Evolutionary conservation across 1,140 invertebrate species (phyloP).

Genomic region (Yoshiicerus persimilis): DNA sequence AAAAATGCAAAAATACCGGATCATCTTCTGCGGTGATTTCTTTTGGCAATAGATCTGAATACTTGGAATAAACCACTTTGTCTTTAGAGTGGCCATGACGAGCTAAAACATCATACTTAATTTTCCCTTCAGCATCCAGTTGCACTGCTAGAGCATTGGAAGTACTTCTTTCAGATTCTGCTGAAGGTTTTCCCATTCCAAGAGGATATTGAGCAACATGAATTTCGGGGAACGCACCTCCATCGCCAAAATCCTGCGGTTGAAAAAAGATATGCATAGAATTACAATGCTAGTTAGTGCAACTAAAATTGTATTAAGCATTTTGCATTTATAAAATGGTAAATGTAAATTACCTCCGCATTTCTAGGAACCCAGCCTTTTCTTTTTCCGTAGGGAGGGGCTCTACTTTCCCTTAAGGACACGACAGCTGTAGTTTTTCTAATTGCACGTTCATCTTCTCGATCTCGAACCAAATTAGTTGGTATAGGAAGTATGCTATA

Average conservation of each 20-base stretch:
- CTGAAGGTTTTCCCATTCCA: conserved; percentile 67
- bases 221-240: conserved; percentile 98
- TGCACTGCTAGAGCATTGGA: conserved; percentile 92
- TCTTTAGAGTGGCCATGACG: conserved; percentile 94
- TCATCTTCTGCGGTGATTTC: conserved; percentile 91
- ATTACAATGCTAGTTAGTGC: too few species aligned
- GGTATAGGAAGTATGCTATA: conserved; percentile 78
- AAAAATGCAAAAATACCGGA: conserved; percentile 56
- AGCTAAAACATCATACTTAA: conserved; percentile 96
- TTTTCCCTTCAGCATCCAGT: conserved; percentile 87
- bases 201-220: conserved; percentile 95
- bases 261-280: neutral
- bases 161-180: conserved; percentile 68
- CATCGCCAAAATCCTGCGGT: conserved; percentile 81
- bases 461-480: conserved; percentile 79
- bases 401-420: conserved; percentile 72
- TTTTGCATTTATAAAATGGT: neutral
- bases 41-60: conserved; percentile 89
- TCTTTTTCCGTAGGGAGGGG: conserved; percentile 95
- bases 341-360: conserved; percentile 67
- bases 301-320: too few species aligned
- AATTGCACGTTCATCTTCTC: conserved; percentile 76
- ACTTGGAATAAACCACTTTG: conserved; percentile 96
- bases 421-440: conserved; percentile 65
- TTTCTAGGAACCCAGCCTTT: conserved; percentile 90